phyloP scores from a whole-genome alignment of 2,888 invertebrate genomes.

The Hypsopygia costalis region DNA sequence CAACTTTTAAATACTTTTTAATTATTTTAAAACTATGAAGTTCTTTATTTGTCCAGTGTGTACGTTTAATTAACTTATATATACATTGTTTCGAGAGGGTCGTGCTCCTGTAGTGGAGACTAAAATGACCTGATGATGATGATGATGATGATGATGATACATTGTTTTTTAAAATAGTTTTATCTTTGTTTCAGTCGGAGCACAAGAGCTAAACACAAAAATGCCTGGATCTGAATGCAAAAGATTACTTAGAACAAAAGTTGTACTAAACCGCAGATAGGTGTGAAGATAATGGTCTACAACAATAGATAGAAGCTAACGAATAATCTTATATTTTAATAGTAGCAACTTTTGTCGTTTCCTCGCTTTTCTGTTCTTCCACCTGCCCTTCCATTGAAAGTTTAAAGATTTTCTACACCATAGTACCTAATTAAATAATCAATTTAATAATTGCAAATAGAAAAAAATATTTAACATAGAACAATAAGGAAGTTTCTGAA shows the following conservation, averaged over 20 bases:
- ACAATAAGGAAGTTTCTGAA: background rate
- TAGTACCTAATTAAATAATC: slow-evolving; percentile 11
- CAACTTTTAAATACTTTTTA: no score
- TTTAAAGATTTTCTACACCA: slow-evolving; percentile 22
- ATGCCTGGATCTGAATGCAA: slow-evolving; percentile 37
- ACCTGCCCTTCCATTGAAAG: slow-evolving; percentile 18
- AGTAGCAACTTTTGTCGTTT: slow-evolving; percentile 31
- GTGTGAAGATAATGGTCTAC: slow-evolving; percentile 44
- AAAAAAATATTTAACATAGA: slow-evolving; percentile 1
- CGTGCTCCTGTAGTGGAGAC: no score
- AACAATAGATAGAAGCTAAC: slow-evolving; percentile 45
- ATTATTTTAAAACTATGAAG: no score
- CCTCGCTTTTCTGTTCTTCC: slow-evolving; percentile 25
- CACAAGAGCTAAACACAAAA: slow-evolving; percentile 24
- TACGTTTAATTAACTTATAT: no score
- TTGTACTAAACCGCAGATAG: slow-evolving; percentile 52
- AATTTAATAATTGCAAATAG: no score
- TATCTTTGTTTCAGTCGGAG: slow-evolving; percentile 54
- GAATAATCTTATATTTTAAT: slow-evolving; percentile 26
- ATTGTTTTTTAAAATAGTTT: no score
- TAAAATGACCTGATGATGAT: no score
- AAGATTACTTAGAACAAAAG: slow-evolving; percentile 32
- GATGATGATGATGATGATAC: no score
- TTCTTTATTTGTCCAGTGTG: no score
- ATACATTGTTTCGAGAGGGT: no score